These are phyloP conservation scores for Axis porcinus DNA, from an alignment of 2,113 vertebrate genomes.

Conservation along the genomic window DNA sequence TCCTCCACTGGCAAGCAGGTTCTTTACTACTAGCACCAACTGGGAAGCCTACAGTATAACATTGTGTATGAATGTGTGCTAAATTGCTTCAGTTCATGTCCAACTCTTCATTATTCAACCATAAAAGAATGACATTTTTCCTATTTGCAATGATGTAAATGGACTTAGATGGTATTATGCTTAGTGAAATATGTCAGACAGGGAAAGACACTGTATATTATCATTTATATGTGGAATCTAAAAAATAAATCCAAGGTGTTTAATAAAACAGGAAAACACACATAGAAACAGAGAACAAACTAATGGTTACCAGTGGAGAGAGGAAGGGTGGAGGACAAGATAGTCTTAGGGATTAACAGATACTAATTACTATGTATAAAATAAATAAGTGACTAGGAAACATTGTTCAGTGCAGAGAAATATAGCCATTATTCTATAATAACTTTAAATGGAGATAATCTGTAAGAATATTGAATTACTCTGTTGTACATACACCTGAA, in stretches of 20 bases:
- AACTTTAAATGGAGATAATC: not conserved
- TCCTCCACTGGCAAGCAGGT: not conserved
- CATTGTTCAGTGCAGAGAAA: not conserved
- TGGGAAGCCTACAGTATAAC: not conserved
- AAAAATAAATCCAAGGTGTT: not conserved
- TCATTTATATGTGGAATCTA: not conserved
- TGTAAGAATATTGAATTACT: not conserved
- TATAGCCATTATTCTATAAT: not conserved
- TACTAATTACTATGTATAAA: not conserved
- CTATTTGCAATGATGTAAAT: not conserved
- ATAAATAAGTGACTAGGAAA: not conserved
- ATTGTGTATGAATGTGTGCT: not conserved
- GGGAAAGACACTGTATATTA: not conserved
- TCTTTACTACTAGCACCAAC: not conserved
- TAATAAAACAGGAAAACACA: not conserved
- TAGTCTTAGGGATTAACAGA: not conserved
- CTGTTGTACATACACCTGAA: not conserved
- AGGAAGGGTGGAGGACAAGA: not conserved
- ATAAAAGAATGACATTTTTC: not conserved
- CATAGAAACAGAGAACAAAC: not conserved
- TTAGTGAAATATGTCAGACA: not conserved
- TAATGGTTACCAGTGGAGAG: not conserved
- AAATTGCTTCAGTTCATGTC: not conserved
- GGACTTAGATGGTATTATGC: not conserved
- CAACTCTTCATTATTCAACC: not conserved